phyloP scores from a whole-genome alignment of 1,140 invertebrate genomes.

The Habropoda laboriosa region DNA sequence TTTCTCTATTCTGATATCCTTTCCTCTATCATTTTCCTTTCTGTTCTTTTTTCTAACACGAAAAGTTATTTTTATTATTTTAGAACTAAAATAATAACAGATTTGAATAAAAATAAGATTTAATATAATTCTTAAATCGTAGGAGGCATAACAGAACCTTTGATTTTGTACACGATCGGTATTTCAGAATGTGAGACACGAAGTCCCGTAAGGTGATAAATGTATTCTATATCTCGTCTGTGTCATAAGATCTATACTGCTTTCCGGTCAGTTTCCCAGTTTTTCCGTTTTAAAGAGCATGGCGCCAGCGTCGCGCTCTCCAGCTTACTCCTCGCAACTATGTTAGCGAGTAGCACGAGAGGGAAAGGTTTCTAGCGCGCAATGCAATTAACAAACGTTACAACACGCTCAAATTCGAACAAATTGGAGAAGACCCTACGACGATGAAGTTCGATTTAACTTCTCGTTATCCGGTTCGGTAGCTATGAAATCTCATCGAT shows the following conservation, averaged over 20 bases:
- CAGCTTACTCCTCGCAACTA: constrained; percentile 3
- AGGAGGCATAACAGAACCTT: no score
- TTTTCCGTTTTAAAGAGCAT: neutral
- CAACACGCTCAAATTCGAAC: neutral
- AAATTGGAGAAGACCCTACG: neutral
- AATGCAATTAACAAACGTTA: constrained; percentile 26
- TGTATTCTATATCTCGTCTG: no score
- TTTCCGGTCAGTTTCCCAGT: neutral
- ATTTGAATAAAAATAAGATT: no score
- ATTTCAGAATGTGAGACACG: no score
- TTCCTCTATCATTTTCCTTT: no score
- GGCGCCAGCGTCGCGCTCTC: constrained; percentile 15
- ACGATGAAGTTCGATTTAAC: constrained; percentile 17
- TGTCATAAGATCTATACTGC: constrained; percentile 34
- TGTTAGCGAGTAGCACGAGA: constrained; percentile 20
- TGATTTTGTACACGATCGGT: no score
- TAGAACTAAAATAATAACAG: no score
- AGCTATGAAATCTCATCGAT: constrained; percentile 50
- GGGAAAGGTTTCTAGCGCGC: constrained; percentile 35
- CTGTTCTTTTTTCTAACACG: no score
- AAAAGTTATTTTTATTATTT: no score
- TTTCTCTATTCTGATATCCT: no score
- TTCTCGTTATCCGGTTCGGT: constrained; percentile 13
- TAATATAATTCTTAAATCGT: no score
- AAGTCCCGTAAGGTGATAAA: no score